A percentile compares a stretch with the other conserved stretches of the same genome.
phyloP scores from a whole-genome alignment of 2,888 invertebrate genomes.

The Acanthosepion pharaonis region DNA sequence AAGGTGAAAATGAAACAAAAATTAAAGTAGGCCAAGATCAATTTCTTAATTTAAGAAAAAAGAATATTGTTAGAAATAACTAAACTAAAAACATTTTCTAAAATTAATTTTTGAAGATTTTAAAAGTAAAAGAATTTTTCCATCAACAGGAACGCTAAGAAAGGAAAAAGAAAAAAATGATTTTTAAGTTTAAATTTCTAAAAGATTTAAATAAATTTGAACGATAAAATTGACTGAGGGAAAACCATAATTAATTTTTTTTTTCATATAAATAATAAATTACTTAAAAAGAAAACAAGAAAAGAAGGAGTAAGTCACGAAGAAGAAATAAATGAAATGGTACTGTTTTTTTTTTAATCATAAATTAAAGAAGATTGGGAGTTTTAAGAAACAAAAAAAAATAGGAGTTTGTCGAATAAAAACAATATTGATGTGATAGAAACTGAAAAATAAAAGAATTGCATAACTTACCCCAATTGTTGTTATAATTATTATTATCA shows the following conservation, averaged over 20 bases:
- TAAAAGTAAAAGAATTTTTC: neutral
- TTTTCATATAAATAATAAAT: too few relatives aligned
- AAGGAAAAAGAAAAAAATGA: neutral
- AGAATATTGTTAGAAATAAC: neutral
- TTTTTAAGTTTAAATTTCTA: too few relatives aligned
- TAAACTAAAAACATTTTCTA: neutral
- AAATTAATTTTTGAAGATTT: neutral
- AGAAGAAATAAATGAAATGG: too few relatives aligned
- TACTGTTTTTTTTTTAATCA: too few relatives aligned
- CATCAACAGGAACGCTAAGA: neutral
- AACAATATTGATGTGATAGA: neutral
- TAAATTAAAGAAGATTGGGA: too few relatives aligned
- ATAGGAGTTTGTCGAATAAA: too few relatives aligned
- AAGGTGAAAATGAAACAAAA: neutral
- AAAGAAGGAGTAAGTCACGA: too few relatives aligned
- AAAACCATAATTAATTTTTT: too few relatives aligned
- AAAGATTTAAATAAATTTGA: too few relatives aligned
- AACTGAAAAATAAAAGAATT: neutral
- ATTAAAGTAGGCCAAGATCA: neutral
- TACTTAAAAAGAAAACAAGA: too few relatives aligned
- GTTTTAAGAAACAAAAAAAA: too few relatives aligned
- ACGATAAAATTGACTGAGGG: too few relatives aligned
- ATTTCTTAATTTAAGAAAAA: neutral
- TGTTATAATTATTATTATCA: neutral
- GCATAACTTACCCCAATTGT: constrained; percentile 33